Base-by-base conservation (phyloP, 1,140 invertebrate genomes). In the Drosophila saltans region DNA sequence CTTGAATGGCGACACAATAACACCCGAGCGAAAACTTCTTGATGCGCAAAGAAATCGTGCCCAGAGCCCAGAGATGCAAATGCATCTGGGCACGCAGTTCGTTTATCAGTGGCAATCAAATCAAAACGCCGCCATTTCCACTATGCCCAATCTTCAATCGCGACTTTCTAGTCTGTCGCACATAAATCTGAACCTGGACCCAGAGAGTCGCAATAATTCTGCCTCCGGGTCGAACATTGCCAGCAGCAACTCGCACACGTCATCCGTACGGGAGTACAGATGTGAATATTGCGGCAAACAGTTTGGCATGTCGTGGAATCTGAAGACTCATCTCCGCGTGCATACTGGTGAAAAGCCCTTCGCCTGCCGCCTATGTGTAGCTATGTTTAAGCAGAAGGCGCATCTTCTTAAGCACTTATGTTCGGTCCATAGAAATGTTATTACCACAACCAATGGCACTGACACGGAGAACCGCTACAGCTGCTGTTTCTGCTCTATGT, bases 381-480 rank as follows among this genome's bases (percentile, higher is more conserved):
- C 96, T 33, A 97, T 97, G 96, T 97, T 97, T 92, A 97, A 97
- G 91, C 96, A 97, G 78, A 97, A 97, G 92, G 96, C 96, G 2
- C 96, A 97, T 90, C 93, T 97, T 62, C 92, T 97, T 16, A 97
- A 97, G 92, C 96, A 97, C 84, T 93, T 97, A 71, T 97, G 96
- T 91, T 97, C 96, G 60, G 96, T 97, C 9, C 96, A 97, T 93
- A 94, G 96, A 75, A 96, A 96, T 79, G 96, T 97, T 21, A 97
- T 97, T 91, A 95, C 95, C 30, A 95, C 94, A 28, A 95, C 94
- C 71, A 95, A 95, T 33, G 95, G 95, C 28, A 94, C 94, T 72
- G 95, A 96, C 69, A 95, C 95, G 39, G 95, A 95, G 59, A 96
- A 95, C 1, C 93, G 95, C 24, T 97, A 96, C 79, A 96, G 96